Percentiles rank a stretch among this genome's conserved stretches.
Evolutionary conservation across 1,140 invertebrate species (phyloP).

Genomic region (Bombus pyrosoma): DNA sequence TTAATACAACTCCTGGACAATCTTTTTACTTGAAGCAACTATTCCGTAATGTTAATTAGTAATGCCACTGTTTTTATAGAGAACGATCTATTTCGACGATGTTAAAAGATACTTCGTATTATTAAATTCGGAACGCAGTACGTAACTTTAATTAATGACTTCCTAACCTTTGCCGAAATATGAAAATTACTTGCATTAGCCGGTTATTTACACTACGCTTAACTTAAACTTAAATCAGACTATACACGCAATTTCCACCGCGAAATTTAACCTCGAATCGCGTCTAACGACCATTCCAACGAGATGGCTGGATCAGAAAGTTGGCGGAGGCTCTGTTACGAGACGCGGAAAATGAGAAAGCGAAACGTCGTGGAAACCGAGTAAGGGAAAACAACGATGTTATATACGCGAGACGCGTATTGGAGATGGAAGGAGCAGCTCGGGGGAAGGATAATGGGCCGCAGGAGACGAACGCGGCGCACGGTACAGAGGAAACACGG

Average conservation of each 20-base stretch:
- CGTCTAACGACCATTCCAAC: background rate
- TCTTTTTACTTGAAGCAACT: too few species aligned
- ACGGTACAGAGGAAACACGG: background rate
- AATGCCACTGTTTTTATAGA: too few species aligned
- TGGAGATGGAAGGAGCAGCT: background rate
- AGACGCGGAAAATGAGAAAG: slow-evolving; percentile 42
- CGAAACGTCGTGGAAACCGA: background rate
- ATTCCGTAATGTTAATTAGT: too few species aligned
- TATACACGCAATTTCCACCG: background rate
- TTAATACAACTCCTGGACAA: too few species aligned
- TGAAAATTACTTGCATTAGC: too few species aligned
- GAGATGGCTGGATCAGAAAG: background rate
- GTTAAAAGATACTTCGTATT: too few species aligned
- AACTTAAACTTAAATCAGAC: too few species aligned
- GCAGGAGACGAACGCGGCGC: background rate
- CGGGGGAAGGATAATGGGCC: slow-evolving; percentile 19
- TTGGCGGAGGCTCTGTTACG: background rate
- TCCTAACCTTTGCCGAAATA: too few species aligned
- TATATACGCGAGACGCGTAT: slow-evolving; percentile 2
- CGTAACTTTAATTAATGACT: too few species aligned
- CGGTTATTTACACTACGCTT: too few species aligned
- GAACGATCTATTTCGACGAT: too few species aligned
- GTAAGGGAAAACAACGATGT: background rate
- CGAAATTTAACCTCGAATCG: background rate
- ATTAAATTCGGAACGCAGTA: too few species aligned